Base-by-base conservation (phyloP, 1,140 invertebrate species). In the Propsilocerus akamusi region DNA sequence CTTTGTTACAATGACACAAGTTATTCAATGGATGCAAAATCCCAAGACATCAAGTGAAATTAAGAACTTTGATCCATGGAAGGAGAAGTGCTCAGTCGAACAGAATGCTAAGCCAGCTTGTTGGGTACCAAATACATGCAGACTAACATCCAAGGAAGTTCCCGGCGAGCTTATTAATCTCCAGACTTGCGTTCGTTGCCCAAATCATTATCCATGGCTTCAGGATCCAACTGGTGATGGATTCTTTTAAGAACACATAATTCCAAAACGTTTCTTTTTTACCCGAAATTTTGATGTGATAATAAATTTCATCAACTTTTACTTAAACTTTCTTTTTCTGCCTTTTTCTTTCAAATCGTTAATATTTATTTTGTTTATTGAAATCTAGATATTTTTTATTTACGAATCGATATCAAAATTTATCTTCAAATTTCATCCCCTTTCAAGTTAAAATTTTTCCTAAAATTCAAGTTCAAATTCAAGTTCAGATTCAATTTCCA, bases 1-100 rank as follows among this genome's bases (percentile, higher is more conserved):
- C 68, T 95, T 97, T 61, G 88, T 94, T 1, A 96, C 91, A n/a
- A 94, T 93, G 84, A 94, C 89, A 2, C 89, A 92, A 67, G 90
- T 94, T 1, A 91, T 96, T 56, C 89, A 95, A 62, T 96, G 92
- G 91, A 92, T 96, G 63, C 89, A 93, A 61, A 92, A 91, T 59
- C 90, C 91, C 8, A 74, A 83, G 34, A 88, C 87, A 2, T 64
- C 88, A 51, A 73, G 76, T 25, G 85, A 92, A 61, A 78, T 85
- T 7, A 89, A 90, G 70, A 90, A 80, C 69, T 94, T 93, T 67
- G 88, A 92, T 59, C 83, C 89, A 14, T 95, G 89, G 89, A 83
- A 83, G 71, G 90, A 93, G 68, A 92, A 90, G 76, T 92, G 88
- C 59, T 67, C 77, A 14, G 83, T 89, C 0, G 81, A 87, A 53